These are phyloP conservation scores for Malthinus flaveolus DNA, from an alignment of 2,888 invertebrate genomes.

Conservation along the genomic window DNA sequence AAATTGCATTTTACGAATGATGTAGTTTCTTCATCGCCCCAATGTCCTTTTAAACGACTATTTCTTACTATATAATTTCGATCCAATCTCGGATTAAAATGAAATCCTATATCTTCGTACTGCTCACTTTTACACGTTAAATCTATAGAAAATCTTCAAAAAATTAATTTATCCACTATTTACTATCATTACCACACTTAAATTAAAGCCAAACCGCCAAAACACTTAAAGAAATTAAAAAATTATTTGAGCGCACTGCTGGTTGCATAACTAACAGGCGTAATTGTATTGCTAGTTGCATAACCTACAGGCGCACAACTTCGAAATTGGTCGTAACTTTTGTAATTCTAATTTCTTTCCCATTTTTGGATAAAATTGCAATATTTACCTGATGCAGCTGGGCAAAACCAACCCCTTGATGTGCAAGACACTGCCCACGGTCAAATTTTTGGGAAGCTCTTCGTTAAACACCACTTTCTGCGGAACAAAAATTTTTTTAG, in stretches of 20 bases:
- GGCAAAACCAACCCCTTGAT: slow-evolving; percentile 25
- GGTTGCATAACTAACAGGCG: no score
- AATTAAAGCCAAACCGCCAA: neutral
- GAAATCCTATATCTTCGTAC: slow-evolving; percentile 65
- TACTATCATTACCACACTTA: neutral
- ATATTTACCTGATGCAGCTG: slow-evolving; percentile 17
- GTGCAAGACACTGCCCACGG: slow-evolving; percentile 40
- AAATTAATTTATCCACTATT: slow-evolving; percentile 15
- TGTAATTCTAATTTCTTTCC: no score
- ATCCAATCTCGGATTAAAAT: slow-evolving; percentile 80
- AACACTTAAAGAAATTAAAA: neutral
- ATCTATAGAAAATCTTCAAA: slow-evolving; percentile 66
- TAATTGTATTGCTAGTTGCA: no score
- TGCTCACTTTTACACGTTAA: slow-evolving; percentile 55
- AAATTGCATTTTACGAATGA: slow-evolving; percentile 57
- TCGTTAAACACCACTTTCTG: slow-evolving; percentile 39
- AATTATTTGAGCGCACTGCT: neutral
- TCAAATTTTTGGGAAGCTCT: slow-evolving; percentile 39
- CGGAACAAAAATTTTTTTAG: slow-evolving; percentile 32
- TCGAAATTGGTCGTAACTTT: no score
- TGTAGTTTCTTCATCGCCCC: slow-evolving; percentile 79
- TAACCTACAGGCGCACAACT: no score
- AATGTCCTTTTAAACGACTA: slow-evolving; percentile 65
- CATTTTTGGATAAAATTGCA: neutral
- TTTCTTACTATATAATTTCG: slow-evolving; percentile 80